A percentile compares a stretch with the other conserved stretches of the same genome.
These are phyloP conservation scores for Pecten maximus DNA, from an alignment of 2,888 invertebrate species.

Conservation along the genomic window DNA sequence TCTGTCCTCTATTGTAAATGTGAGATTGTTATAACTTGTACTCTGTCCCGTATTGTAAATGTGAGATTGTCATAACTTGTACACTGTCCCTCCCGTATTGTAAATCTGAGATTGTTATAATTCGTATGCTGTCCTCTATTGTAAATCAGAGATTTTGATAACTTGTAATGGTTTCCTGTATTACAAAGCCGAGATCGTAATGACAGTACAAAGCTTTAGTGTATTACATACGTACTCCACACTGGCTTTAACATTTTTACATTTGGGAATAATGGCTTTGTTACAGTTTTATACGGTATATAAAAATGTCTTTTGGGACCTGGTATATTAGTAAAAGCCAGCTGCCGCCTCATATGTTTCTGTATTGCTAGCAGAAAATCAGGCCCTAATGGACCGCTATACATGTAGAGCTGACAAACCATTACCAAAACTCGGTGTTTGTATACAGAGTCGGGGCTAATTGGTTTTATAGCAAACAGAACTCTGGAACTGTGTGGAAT, in stretches of 20 bases:
- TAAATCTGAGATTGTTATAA: too few species aligned
- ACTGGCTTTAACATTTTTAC: not conserved
- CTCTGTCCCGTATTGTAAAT: too few species aligned
- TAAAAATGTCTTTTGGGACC: not conserved
- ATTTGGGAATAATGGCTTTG: not conserved
- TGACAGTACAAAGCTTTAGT: too few species aligned
- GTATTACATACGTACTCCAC: not conserved
- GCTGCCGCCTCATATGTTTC: not conserved
- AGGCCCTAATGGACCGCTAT: not conserved
- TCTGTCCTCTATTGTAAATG: too few species aligned
- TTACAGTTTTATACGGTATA: not conserved
- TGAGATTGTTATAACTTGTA: too few species aligned
- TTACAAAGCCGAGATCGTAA: too few species aligned
- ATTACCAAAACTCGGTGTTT: not conserved
- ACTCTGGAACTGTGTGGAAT: constrained; percentile 5
- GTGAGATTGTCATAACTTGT: too few species aligned
- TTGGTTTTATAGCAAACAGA: constrained; percentile 25
- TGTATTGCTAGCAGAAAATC: not conserved
- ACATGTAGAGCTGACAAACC: not conserved
- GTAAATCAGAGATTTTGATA: too few species aligned
- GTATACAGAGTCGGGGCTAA: not conserved
- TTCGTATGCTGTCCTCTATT: too few species aligned
- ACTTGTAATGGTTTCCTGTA: too few species aligned
- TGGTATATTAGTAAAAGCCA: not conserved
- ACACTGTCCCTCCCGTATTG: too few species aligned